Evolutionary conservation across 2,797 vertebrate species (phyloP).

Genomic region (Capromys pilorides): DNA sequence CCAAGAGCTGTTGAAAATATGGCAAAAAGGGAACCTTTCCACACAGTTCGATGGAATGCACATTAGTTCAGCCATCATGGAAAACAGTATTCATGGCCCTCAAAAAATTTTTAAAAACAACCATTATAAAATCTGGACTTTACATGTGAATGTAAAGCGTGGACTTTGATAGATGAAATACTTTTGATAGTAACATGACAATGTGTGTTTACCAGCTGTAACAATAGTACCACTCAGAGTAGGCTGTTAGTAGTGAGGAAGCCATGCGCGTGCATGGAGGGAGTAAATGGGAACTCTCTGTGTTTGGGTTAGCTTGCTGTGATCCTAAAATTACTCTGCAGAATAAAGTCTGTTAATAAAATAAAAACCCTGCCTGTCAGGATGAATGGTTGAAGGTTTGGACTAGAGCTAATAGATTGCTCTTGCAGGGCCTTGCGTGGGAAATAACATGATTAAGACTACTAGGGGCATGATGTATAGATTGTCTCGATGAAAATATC

Average conservation of each 20-base stretch:
- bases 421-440: background rate
- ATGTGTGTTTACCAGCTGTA: background rate
- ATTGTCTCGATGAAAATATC: background rate
- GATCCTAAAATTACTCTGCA: background rate
- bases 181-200: background rate
- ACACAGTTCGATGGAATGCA: background rate
- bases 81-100: no score
- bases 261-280: background rate
- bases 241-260: background rate
- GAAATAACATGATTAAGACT: background rate
- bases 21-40: background rate
- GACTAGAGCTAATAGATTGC: background rate
- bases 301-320: constrained; percentile 11
- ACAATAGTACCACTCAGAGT: background rate
- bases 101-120: background rate
- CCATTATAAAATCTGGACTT: background rate
- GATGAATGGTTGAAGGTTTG: constrained; percentile 7
- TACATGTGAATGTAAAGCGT: background rate
- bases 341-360: background rate
- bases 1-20: background rate
- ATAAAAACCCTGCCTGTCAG: background rate
- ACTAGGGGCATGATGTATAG: background rate
- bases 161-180: background rate
- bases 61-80: no score
- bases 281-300: background rate